Evolutionary conservation across 2,888 invertebrate genomes (phyloP), one percentile per base, ranked within the genome.

Genomic region (Malthinus seriepunctatus): DNA sequence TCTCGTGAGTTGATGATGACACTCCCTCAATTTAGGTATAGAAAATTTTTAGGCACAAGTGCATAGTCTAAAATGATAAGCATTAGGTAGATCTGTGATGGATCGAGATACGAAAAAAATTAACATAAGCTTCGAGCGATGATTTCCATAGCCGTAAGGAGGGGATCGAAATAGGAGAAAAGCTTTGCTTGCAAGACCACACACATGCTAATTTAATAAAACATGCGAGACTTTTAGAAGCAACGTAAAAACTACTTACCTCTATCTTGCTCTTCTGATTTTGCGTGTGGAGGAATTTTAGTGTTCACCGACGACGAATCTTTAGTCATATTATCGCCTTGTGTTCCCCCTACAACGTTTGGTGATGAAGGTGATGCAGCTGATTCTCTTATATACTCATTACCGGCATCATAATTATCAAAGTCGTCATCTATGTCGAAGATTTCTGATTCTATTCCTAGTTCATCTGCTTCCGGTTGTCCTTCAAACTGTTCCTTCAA

Each of bases 401-500:
- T 82, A 62, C 82, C 82, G 51, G 76, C 69, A 62, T 78, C 74
- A 63, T 78, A 76, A 66, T 73, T 75, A 14, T 82, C 79, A 58
- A 82, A 81, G 63, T 83, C 83, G 57, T 81, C 80, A 51, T 81
- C 77, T 6, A 48, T 38, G 59, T 83, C 82, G n/a, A 76, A 74
- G 57, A 76, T 73, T 45, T 73, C 69, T 49, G 72, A 73, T 65
- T 71, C 79, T 70, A 63, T 72, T 64, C 75, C 74, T 23, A 85
- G 84, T 76, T 93, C 93, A 76, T 93, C 93, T 63, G 87, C 83
- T 77, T 91, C 91, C 46, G 88, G 84, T 31, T 87, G 86, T 62
- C 89, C 90, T 73, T 92, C 90, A 78, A 88, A 92, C 67, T 89
- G 86, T 78, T 92, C 91, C 74, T 90, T 90, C 62, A 93, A 81